A percentile compares a stretch with the other conserved stretches of the same genome.
Evolutionary conservation across 2,113 vertebrate genomes (phyloP).

Genomic region (Otocyon megalotis): DNA sequence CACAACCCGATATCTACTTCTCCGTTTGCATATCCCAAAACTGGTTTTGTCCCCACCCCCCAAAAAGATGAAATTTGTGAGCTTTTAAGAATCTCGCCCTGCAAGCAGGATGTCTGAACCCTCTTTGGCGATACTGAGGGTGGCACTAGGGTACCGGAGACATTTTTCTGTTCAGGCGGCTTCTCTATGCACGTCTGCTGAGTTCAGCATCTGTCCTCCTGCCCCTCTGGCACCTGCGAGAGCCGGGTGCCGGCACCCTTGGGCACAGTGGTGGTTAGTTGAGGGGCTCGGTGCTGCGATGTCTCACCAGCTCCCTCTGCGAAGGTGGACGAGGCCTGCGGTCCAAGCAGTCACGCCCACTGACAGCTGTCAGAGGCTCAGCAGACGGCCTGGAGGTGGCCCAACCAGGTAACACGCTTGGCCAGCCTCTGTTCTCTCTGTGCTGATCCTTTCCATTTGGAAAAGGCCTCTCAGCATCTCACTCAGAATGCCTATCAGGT

Average conservation of each 20-base stretch:
- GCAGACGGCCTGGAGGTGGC: not conserved
- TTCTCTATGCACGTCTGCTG: not conserved
- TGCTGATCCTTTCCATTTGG: not conserved
- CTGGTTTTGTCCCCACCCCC: not conserved
- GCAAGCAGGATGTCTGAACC: not conserved
- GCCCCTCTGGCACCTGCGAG: not conserved
- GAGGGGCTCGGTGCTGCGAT: not conserved
- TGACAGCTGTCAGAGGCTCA: not conserved
- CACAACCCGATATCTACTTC: accelerated
- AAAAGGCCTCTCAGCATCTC: not conserved
- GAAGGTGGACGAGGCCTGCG: not conserved
- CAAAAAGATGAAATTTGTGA: not conserved
- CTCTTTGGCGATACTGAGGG: too few species aligned
- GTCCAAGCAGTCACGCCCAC: accelerated
- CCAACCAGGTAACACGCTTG: accelerated
- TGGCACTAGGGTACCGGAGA: not conserved
- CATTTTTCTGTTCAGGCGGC: not conserved
- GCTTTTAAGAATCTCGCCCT: not conserved
- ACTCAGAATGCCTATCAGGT: not conserved
- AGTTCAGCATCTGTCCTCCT: not conserved
- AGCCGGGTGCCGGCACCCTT: accelerated
- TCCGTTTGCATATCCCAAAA: not conserved
- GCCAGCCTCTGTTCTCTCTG: not conserved
- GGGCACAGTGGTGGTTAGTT: accelerated
- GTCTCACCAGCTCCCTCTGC: not conserved